Conservation (phyloP, 2,888 invertebrate genomes). For the Pristionchus exspectatus region DNA sequence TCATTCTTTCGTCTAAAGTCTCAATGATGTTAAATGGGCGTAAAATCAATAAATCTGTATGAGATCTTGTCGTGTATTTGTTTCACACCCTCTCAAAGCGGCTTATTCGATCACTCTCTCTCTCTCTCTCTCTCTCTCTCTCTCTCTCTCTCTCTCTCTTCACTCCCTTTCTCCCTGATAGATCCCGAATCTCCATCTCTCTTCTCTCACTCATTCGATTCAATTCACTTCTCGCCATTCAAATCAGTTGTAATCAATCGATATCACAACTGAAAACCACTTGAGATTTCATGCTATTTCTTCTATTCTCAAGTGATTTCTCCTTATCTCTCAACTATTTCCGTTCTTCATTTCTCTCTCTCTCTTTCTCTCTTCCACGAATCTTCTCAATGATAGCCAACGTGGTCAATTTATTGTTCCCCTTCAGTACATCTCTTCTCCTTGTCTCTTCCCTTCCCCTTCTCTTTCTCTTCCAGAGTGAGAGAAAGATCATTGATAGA, state of each 20-base stretch:
- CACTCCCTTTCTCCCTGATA: background rate
- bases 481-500: background rate
- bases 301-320: background rate
- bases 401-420: conserved; percentile 34
- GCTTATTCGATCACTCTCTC: conserved; percentile 36
- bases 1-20: background rate
- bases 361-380: background rate
- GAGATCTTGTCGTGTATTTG: conserved; percentile 23
- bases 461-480: background rate
- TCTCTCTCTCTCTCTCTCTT: conserved; percentile 4
- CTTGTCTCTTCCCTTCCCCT: background rate
- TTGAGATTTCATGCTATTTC: background rate
- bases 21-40: background rate
- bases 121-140: conserved; percentile 11
- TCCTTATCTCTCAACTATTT: conserved; percentile 9
- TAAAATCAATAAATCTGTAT: background rate
- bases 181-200: conserved; percentile 21
- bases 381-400: conserved; percentile 28
- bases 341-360: background rate
- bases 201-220: background rate
- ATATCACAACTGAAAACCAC: background rate
- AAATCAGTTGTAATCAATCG: background rate
- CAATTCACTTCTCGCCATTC: background rate
- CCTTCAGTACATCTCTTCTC: background rate
- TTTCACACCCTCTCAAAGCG: conserved; percentile 11